Evolutionary conservation across 2,888 invertebrate genomes (phyloP).

Genomic region (Odiellus spinosus): DNA sequence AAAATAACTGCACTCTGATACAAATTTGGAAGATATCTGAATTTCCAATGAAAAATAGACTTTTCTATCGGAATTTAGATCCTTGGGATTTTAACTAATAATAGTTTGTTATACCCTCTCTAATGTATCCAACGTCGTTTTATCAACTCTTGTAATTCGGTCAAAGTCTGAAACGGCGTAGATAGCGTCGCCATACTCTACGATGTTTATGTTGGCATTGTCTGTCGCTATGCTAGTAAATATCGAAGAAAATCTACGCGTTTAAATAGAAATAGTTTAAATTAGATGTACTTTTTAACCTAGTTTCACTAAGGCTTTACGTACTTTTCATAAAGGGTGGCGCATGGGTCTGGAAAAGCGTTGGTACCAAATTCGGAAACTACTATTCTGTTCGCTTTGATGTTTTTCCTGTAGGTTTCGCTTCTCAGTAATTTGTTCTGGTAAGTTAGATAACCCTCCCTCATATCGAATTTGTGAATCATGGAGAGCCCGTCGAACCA

Average conservation of each 20-base stretch:
- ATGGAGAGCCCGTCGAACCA: conserved; percentile 73
- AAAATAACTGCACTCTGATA: too few species aligned
- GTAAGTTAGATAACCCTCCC: conserved; percentile 56
- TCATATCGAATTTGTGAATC: conserved; percentile 46
- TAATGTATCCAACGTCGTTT: conserved; percentile 57
- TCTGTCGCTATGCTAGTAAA: conserved; percentile 40
- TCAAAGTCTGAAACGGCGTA: conserved; percentile 74
- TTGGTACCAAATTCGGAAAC: conserved; percentile 65
- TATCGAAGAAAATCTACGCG: conserved; percentile 20
- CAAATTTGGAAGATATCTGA: too few species aligned
- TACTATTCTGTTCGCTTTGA: conserved; percentile 61
- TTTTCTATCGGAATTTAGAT: too few species aligned
- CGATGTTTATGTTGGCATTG: conserved; percentile 77
- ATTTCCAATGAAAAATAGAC: too few species aligned
- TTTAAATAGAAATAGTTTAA: not conserved
- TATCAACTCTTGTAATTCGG: conserved; percentile 55
- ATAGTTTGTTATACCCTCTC: conserved; percentile 37
- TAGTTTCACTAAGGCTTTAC: conserved; percentile 1
- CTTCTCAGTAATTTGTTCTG: conserved; percentile 59
- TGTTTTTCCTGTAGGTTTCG: conserved; percentile 38
- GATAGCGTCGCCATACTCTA: conserved; percentile 72
- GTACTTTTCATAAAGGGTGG: conserved; percentile 31
- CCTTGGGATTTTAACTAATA: too few species aligned
- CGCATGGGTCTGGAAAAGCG: conserved; percentile 56
- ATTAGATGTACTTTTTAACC: not conserved